Base-by-base conservation (phyloP, 2,888 invertebrate species). In the Elysia crispata region DNA sequence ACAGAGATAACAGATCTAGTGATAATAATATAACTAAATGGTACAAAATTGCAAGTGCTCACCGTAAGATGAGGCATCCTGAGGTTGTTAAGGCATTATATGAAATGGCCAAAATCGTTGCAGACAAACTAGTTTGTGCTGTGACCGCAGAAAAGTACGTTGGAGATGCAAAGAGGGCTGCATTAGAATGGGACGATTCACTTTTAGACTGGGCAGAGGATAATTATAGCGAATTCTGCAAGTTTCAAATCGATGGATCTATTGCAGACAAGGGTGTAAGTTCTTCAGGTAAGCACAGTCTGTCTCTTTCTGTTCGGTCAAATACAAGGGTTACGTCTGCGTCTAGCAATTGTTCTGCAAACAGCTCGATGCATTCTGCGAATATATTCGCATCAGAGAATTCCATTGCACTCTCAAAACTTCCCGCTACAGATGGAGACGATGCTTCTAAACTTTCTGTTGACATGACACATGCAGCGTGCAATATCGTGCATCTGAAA, bases 41-140 rank as follows among this genome's bases (percentile, higher is more conserved):
- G 77, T 77, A 67, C 25, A 54, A 28, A 20, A 31, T 49, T 13
- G 67, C 77, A 8, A 8, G 67, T 1, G 20, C 1, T 18, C 77
- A 77, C 49, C n/a, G 77, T 25, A 64, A 69, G 30, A 69, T 67
- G 54, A 23, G 69, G 31, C 67, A 77, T 25, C 77, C 77, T 23
- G 25, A 77, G 67, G 77, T 77, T 18, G 77, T 77, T 1, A 18
- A 18, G 13, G 66, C 69, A 6, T 25, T 77, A 18, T 77, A 67
- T 30, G 25, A 30, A 8, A 77, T 77, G 77, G 49, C 77, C 0
- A 30, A 50, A 13, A n/a, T n/a, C 13, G 20, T 77, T 15, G 77
- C 77, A 8, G n/a, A 13, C 18, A 69, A 54, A 15, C 33, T 69
- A 1, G 8, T 8, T 11, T 20, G 25, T 23, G 54, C 23, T n/a